Conservation (phyloP, 2,113 vertebrate genomes). For the Hemichromis elongatus region DNA sequence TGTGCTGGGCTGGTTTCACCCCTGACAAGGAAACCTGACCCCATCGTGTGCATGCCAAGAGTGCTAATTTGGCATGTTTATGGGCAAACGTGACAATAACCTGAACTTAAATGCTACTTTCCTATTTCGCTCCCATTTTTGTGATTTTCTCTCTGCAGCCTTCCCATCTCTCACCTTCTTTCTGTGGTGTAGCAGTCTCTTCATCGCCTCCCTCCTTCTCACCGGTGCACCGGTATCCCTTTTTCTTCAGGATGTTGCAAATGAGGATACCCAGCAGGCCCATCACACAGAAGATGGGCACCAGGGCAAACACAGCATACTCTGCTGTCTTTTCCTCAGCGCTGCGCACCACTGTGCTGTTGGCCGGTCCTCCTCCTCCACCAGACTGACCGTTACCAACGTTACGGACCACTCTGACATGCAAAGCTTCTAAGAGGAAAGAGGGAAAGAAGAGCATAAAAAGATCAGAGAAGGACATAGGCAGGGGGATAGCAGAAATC, state of each 20-base stretch:
- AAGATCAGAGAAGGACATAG: neutral
- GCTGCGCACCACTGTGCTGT: conserved; percentile 69
- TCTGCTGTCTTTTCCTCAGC: conserved; percentile 79
- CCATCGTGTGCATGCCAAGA: neutral
- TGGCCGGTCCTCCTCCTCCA: conserved; percentile 33
- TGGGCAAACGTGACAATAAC: neutral
- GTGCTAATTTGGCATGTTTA: conserved; percentile 1
- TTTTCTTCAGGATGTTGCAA: conserved; percentile 93
- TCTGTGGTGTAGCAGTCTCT: conserved; percentile 60
- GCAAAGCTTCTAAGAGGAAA: neutral
- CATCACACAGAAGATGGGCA: conserved; percentile 91
- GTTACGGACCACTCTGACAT: conserved; percentile 46
- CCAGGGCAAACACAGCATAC: conserved; percentile 86
- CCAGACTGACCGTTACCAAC: conserved; percentile 47
- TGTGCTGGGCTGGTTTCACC: neutral
- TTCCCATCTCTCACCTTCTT: conserved; percentile 72
- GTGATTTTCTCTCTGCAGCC: neutral
- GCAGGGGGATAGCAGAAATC: neutral
- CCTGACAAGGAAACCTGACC: neutral
- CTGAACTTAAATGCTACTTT: neutral
- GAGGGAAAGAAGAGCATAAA: neutral
- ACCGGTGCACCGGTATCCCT: conserved; percentile 85
- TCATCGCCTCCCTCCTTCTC: conserved; percentile 79
- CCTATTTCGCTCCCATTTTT: neutral
- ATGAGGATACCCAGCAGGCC: conserved; percentile 90